Conservation (phyloP, 2,113 vertebrate species). For the Athene noctua region DNA sequence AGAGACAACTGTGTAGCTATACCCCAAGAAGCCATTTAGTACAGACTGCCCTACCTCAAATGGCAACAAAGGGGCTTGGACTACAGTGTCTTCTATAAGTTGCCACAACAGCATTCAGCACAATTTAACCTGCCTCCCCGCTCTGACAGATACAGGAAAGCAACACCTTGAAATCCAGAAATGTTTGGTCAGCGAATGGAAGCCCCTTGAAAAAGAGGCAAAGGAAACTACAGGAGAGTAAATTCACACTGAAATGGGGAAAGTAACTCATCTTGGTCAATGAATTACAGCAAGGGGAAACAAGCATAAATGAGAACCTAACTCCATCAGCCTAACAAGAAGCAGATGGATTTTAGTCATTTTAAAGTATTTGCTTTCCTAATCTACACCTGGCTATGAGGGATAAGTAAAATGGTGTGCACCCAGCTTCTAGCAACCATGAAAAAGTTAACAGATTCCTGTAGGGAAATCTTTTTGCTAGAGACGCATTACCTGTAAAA, state of each 20-base stretch:
- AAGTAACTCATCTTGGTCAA: background rate
- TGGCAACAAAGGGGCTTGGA: background rate
- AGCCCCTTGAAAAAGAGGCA: background rate
- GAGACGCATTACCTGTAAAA: background rate
- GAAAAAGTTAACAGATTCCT: background rate
- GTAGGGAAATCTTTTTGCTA: background rate
- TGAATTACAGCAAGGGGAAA: background rate
- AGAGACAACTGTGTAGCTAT: background rate
- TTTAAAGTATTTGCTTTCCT: background rate
- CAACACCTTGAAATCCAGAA: background rate
- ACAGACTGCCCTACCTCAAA: background rate
- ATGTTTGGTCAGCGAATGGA: background rate
- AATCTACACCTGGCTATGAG: background rate
- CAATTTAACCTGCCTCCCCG: background rate
- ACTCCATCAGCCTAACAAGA: background rate
- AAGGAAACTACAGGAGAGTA: background rate
- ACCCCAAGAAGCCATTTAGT: background rate
- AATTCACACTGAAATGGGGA: background rate
- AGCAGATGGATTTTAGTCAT: background rate
- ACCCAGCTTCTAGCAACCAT: background rate
- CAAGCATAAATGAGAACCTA: background rate
- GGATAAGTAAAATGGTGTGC: background rate
- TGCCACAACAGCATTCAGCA: background rate
- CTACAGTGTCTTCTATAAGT: background rate
- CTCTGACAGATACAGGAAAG: background rate